Percentiles rank a stretch among this genome's conserved stretches.
phyloP scores from a whole-genome alignment of 2,888 invertebrate species.

The Sarcophaga carnaria region DNA sequence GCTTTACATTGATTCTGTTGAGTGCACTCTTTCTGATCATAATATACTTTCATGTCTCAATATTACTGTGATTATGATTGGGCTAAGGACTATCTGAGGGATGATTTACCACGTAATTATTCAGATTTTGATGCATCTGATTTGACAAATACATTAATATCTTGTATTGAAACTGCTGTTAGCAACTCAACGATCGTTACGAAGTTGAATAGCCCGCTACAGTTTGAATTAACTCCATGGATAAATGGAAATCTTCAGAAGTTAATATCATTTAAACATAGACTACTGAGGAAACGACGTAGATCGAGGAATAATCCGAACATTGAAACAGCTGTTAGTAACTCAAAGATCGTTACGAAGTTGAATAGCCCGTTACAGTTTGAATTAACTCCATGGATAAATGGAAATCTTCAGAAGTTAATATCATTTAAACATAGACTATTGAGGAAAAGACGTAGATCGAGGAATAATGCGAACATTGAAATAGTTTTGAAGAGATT shows the following conservation, averaged over 20 bases:
- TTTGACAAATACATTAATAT: conserved; percentile 5
- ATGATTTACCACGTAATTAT: background rate
- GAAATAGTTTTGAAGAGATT: background rate
- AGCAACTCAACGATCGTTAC: background rate
- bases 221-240: no score
- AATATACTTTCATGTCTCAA: conserved; percentile 14
- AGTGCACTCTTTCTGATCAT: background rate
- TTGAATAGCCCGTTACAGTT: no score
- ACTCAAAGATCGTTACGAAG: no score
- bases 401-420: no score
- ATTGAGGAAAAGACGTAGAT: background rate
- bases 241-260: no score
- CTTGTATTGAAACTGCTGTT: background rate
- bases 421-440: background rate
- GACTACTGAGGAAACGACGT: no score
- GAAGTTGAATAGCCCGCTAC: background rate
- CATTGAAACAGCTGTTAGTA: no score
- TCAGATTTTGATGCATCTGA: background rate
- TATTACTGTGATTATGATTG: conserved; percentile 4
- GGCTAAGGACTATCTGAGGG: background rate
- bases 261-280: no score
- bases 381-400: no score
- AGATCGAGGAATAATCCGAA: no score
- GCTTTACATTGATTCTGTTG: conserved; percentile 20
- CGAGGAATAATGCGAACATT: background rate